Evolutionary conservation across 2,888 invertebrate species (phyloP).

Genomic region (Balanococcus diminutus): DNA sequence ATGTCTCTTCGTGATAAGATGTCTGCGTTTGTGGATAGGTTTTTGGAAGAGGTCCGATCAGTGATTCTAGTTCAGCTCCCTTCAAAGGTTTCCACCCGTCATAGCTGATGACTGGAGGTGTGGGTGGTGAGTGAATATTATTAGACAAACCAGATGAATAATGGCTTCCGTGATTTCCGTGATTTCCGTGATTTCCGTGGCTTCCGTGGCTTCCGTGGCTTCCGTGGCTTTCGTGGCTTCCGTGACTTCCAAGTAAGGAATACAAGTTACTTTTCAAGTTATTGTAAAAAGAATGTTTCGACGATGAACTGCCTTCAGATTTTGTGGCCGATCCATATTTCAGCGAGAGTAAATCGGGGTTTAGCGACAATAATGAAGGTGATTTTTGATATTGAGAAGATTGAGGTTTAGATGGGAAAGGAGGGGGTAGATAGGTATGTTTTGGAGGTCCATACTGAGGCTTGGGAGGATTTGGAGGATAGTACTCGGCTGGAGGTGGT

Average conservation of each 20-base stretch:
- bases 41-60: not conserved
- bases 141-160: conserved; percentile 64
- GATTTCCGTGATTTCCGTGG: no score
- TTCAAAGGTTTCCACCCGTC: conserved; percentile 89
- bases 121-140: conserved; percentile 75
- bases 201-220: no score
- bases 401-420: conserved; percentile 56
- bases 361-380: conserved; percentile 60
- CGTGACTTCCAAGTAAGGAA: conserved; percentile 70
- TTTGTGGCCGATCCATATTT: conserved; percentile 60
- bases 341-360: conserved; percentile 61
- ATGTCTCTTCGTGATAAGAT: not conserved
- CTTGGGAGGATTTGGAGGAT: conserved; percentile 57
- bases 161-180: no score
- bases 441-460: conserved; percentile 60
- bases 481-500: conserved; percentile 61
- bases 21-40: not conserved
- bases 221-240: no score
- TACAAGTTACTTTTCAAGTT: conserved; percentile 61
- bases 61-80: conserved; percentile 53
- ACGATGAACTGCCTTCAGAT: conserved; percentile 59
- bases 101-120: conserved; percentile 75
- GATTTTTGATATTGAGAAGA: conserved; percentile 60
- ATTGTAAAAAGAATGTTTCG: conserved; percentile 58
- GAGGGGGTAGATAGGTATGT: conserved; percentile 60